A percentile compares a stretch with the other conserved stretches of the same genome.
These are phyloP conservation scores for Mythimna vitellina DNA, from an alignment of 2,888 invertebrate species.

Conservation along the genomic window DNA sequence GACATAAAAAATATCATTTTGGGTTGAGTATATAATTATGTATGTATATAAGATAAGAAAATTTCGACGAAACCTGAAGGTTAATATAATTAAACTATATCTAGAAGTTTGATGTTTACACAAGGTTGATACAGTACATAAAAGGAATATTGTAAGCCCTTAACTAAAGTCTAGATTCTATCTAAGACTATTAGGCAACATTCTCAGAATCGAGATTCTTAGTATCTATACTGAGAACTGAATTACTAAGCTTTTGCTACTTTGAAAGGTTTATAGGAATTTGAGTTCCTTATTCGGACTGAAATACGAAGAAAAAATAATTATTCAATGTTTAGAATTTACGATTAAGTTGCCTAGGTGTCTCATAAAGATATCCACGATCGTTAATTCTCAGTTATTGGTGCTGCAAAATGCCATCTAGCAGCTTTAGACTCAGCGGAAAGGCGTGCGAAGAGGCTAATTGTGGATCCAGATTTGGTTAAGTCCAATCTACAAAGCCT, in stretches of 20 bases:
- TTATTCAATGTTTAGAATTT: not conserved
- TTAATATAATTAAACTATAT: not conserved
- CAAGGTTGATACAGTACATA: not conserved
- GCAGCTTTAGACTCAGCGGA: too few relatives aligned
- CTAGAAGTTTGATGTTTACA: not conserved
- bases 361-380: too few relatives aligned
- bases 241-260: conserved; percentile 15
- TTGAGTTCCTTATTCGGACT: conserved; percentile 4
- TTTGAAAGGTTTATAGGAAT: conserved; percentile 16
- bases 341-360: not conserved
- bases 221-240: conserved; percentile 1
- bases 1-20: not conserved
- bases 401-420: too few relatives aligned
- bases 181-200: conserved; percentile 4
- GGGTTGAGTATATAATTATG: not conserved
- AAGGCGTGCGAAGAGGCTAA: too few relatives aligned
- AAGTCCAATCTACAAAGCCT: too few relatives aligned
- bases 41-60: not conserved
- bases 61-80: not conserved
- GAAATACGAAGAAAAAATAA: conserved; percentile 3
- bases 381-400: too few relatives aligned
- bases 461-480: too few relatives aligned
- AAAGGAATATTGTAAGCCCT: not conserved
- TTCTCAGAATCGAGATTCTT: conserved; percentile 9
- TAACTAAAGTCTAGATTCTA: conserved; percentile 8